phyloP scores from a whole-genome alignment of 1,140 invertebrate species.

The Papilio polyxenes region DNA sequence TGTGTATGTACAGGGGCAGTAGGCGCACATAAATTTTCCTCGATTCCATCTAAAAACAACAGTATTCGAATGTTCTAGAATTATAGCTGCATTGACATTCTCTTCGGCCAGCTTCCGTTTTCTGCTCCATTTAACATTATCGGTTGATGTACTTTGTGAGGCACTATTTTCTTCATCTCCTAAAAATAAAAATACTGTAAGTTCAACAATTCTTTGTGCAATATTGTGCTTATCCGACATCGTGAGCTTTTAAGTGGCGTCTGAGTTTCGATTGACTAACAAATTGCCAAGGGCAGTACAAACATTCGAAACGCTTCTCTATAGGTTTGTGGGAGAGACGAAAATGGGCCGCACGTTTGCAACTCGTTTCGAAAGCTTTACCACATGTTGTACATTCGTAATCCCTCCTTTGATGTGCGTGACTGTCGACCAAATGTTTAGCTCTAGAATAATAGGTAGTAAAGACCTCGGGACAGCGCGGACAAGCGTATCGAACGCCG shows the following conservation, averaged over 20 bases:
- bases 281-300: conserved; percentile 54
- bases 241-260: conserved; percentile 55
- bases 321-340: conserved; percentile 50
- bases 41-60: conserved; percentile 61
- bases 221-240: conserved; percentile 28
- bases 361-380: conserved; percentile 61
- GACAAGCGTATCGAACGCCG: conserved; percentile 71
- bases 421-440: conserved; percentile 66
- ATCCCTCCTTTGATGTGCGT: conserved; percentile 55
- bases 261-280: conserved; percentile 56
- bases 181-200: conserved; percentile 57
- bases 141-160: conserved; percentile 36
- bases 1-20: conserved; percentile 52
- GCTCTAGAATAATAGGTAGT: conserved; percentile 65
- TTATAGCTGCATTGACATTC: conserved; percentile 59
- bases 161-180: conserved; percentile 45
- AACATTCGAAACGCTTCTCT: conserved; percentile 55
- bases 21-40: conserved; percentile 64
- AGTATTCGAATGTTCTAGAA: conserved; percentile 64
- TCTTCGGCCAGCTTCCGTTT: conserved; percentile 50
- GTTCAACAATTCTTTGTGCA: conserved; percentile 15
- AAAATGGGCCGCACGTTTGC: conserved; percentile 59
- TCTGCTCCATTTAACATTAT: conserved; percentile 53
- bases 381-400: conserved; percentile 59
- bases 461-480: conserved; percentile 67